Conservation (phyloP, 1,140 invertebrate species). For the Trachymyrmex septentrionalis region DNA sequence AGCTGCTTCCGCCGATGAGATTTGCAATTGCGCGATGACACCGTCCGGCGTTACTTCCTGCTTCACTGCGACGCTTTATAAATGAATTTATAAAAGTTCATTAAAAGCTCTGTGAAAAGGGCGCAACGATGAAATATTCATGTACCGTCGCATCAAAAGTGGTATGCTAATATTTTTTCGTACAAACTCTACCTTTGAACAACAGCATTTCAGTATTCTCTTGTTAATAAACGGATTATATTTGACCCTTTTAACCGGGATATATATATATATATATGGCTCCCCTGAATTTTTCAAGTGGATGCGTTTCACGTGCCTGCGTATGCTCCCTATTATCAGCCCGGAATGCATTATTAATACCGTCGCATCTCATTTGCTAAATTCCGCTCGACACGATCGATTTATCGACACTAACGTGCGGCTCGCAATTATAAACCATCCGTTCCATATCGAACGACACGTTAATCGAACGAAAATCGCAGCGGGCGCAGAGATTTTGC, state of each 20-base stretch:
- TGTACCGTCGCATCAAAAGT: not conserved
- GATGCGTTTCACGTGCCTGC: not conserved
- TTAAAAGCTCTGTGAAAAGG: slow-evolving; percentile 33
- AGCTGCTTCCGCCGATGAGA: slow-evolving; percentile 90
- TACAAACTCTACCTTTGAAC: slow-evolving; percentile 15
- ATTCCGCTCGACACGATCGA: slow-evolving; percentile 45
- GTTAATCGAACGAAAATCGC: slow-evolving; percentile 40
- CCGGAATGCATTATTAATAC: slow-evolving; percentile 51
- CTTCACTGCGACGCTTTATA: slow-evolving; percentile 88
- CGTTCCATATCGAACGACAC: not conserved
- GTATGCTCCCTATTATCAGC: slow-evolving; percentile 14
- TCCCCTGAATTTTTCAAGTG: slow-evolving; percentile 31
- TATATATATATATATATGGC: not conserved
- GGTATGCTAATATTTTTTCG: slow-evolving; percentile 30
- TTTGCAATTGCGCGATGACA: slow-evolving; percentile 91
- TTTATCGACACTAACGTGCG: slow-evolving; percentile 37
- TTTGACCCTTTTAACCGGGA: slow-evolving; percentile 10
- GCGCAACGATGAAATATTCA: slow-evolving; percentile 58
- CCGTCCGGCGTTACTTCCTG: slow-evolving; percentile 90
- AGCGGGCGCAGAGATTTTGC: slow-evolving; percentile 13
- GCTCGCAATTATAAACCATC: slow-evolving; percentile 18
- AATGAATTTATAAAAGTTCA: slow-evolving; percentile 38
- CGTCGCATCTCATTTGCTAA: slow-evolving; percentile 50
- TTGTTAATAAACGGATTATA: slow-evolving; percentile 13
- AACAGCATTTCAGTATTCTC: slow-evolving; percentile 5